Evolutionary conservation across 35 echinoderm and acorn worm genomes (phyloP).

Genomic region (Lytechinus pictus): DNA sequence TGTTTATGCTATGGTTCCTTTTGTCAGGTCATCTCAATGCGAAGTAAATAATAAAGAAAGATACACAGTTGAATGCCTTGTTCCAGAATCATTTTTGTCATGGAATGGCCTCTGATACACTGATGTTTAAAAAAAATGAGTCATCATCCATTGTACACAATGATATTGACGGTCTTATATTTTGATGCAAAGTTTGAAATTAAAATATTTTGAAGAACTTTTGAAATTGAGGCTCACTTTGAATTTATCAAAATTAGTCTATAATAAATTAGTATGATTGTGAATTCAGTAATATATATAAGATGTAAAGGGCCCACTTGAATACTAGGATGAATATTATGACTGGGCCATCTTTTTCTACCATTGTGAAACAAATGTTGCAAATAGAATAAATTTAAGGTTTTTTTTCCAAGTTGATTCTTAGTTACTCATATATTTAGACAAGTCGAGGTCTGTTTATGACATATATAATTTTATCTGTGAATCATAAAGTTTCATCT

Average conservation of each 20-base stretch:
- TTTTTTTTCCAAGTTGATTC: too few species aligned
- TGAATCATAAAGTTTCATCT: too few species aligned
- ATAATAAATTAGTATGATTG: too few species aligned
- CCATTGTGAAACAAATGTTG: too few species aligned
- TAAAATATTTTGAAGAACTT: not conserved
- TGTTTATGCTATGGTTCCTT: conserved; percentile 27
- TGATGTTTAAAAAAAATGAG: not conserved
- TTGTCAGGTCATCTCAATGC: not conserved
- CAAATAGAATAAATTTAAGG: too few species aligned
- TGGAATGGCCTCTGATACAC: not conserved
- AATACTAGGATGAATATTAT: too few species aligned
- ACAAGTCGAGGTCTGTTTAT: too few species aligned
- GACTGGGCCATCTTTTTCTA: too few species aligned
- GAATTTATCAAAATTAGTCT: not conserved
- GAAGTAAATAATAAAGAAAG: not conserved
- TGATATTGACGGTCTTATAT: not conserved
- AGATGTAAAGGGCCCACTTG: too few species aligned
- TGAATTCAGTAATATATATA: too few species aligned
- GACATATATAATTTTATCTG: too few species aligned
- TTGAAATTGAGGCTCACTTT: not conserved
- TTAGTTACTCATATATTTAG: too few species aligned
- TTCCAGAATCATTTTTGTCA: not conserved
- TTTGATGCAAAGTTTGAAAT: not conserved
- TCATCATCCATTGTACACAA: not conserved
- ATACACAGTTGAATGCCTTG: not conserved